phyloP scores from a whole-genome alignment of 1,140 invertebrate genomes.

The Muscidifurax raptorellus region DNA sequence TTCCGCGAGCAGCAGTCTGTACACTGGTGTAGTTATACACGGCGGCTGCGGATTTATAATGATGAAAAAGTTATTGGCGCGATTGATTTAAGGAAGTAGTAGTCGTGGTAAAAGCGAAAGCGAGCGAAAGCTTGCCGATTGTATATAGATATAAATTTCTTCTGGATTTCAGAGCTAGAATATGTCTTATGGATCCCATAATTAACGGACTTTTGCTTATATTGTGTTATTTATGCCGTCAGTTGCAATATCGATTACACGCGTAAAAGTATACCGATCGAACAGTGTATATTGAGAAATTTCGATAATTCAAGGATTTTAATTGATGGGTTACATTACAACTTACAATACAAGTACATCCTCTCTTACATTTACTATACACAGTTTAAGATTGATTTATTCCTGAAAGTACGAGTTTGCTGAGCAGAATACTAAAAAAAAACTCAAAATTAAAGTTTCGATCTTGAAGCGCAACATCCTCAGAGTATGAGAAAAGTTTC shows the following conservation, averaged over 20 bases:
- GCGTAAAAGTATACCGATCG: too few species aligned
- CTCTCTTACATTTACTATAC: too few species aligned
- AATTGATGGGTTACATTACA: too few species aligned
- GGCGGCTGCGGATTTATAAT: slow-evolving; percentile 13
- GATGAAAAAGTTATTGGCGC: slow-evolving; percentile 24
- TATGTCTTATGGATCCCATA: neutral
- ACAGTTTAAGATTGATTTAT: too few species aligned
- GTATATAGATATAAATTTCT: slow-evolving; percentile 39
- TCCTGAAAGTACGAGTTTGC: too few species aligned
- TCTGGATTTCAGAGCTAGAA: neutral
- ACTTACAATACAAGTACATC: too few species aligned
- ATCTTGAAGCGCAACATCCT: too few species aligned
- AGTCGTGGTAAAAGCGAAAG: slow-evolving; percentile 15
- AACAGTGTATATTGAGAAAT: neutral
- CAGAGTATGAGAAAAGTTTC: neutral
- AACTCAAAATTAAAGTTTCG: too few species aligned
- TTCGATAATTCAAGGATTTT: neutral
- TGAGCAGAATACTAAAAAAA: too few species aligned
- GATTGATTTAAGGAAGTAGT: slow-evolving; percentile 44
- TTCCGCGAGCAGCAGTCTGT: slow-evolving; percentile 9
- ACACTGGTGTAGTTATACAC: too few species aligned
- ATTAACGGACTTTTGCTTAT: neutral
- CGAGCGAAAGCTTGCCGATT: slow-evolving; percentile 43
- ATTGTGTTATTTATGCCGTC: neutral
- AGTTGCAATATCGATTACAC: neutral